Conservation (phyloP, 2,113 vertebrate genomes). For the Neolamprologus variostigma region DNA sequence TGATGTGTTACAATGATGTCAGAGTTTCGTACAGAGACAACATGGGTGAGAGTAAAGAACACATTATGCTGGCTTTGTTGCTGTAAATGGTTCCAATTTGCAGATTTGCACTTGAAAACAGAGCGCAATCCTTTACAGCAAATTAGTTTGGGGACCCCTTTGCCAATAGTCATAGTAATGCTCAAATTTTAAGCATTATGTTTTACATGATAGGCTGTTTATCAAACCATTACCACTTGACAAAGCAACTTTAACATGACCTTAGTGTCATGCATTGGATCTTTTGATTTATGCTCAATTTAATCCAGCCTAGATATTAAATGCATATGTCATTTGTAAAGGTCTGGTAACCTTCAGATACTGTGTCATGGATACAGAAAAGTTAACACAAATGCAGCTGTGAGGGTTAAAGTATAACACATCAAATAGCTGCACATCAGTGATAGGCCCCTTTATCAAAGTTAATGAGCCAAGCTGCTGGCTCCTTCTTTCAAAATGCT, state of each 20-base stretch:
- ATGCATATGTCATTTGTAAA: background rate
- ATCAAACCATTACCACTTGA: background rate
- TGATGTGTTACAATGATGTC: background rate
- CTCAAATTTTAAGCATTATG: background rate
- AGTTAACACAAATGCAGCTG: background rate
- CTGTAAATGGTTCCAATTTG: background rate
- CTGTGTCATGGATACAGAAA: background rate
- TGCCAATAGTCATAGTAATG: background rate
- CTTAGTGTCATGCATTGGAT: background rate
- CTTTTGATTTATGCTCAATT: background rate
- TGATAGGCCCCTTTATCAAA: background rate
- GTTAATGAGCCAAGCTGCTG: slow-evolving; percentile 39
- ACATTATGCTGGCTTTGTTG: background rate
- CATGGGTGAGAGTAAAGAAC: background rate
- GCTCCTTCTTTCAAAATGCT: slow-evolving; percentile 11
- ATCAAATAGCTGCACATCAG: slow-evolving; percentile 1
- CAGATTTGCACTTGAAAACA: background rate
- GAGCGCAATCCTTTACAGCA: background rate
- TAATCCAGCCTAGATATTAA: background rate
- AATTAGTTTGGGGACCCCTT: background rate
- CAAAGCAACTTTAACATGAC: background rate
- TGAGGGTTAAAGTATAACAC: background rate
- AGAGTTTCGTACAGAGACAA: background rate
- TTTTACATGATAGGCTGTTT: background rate
- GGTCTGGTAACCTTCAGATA: background rate